Evolutionary conservation across 1,140 invertebrate species (phyloP), one percentile per base, ranked within the genome.

Genomic region (Leptonema lineaticorne): DNA sequence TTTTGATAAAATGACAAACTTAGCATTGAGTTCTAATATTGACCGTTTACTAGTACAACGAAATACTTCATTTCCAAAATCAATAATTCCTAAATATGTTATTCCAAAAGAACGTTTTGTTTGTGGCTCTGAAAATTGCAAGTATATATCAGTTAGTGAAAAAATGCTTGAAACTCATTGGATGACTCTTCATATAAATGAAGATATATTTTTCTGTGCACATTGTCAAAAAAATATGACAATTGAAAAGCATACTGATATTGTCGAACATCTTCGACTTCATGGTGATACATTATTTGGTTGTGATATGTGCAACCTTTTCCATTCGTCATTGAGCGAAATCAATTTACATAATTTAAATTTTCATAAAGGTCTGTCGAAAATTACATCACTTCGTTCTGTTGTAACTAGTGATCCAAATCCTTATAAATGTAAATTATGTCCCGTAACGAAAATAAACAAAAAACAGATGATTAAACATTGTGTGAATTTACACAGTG

Each of bases 1-100:
- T 85, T 93, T 93, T 75, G 91, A 93, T 75, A 91, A 90, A 76
- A 93, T 93, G 91, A 84, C 88, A 0, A 93, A 93, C 77, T 79
- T 92, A 14, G 90, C 92, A 0, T 86, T 86, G 22, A 90, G 89
- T 75, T 91, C 90, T 0, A 84, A 87, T 70, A 79, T 81, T 53
- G 81, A 80, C 60, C 81, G 83, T 48, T 66, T 50, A 1, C 28
- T 68, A 6, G 76, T 78, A 71, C 0, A 30, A 45, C 0, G 66
- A 71, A 2, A 65, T 74, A 0, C 45, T 66, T 9, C 37, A 71
- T 14, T 69, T 76, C 41, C 46, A 76, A 18, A 71, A 5, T 76
- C 76, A 29, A 65, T 59, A 1, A 76, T 85, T 56, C 90, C 90
- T 0, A 84, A 85, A 67, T 89, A 83, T 75, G 83, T 92, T 20